Conservation (phyloP, 2,888 invertebrate species). For the Diabrotica balteata region DNA sequence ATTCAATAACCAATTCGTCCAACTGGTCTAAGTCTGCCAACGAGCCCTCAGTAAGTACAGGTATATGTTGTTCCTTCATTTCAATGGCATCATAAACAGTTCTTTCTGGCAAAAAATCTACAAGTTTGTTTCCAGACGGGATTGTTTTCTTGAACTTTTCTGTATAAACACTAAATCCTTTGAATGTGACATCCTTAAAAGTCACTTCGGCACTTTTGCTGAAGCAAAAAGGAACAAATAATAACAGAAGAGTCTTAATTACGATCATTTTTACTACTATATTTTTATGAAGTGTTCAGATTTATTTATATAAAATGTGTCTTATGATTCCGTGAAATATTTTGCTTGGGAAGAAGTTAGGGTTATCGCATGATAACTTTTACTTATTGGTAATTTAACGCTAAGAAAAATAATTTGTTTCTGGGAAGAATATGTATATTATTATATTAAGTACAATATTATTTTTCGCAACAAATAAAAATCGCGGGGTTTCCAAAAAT, state of each 20-base stretch:
- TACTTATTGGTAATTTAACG: not conserved
- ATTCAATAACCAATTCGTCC: constrained; percentile 45
- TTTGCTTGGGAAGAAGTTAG: not conserved
- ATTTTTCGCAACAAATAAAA: too few species aligned
- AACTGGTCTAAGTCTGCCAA: constrained; percentile 43
- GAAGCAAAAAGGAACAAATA: constrained; percentile 29
- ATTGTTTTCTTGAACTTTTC: constrained; percentile 46
- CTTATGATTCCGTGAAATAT: not conserved
- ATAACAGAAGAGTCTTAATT: constrained; percentile 9
- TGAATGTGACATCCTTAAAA: constrained; percentile 47
- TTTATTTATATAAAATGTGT: not conserved
- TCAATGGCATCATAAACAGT: constrained; percentile 43
- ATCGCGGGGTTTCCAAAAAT: too few species aligned
- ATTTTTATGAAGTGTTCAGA: not conserved
- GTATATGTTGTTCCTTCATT: constrained; percentile 44
- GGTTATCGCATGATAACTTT: constrained; percentile 6
- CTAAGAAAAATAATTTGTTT: too few species aligned
- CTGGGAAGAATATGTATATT: too few species aligned
- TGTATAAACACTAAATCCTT: constrained; percentile 43
- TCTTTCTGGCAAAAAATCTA: constrained; percentile 42
- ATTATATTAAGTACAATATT: too few species aligned
- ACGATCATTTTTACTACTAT: constrained; percentile 14
- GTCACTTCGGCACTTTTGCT: constrained; percentile 34
- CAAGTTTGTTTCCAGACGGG: constrained; percentile 39
- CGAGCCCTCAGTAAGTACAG: constrained; percentile 43